phyloP scores from a whole-genome alignment of 2,888 invertebrate species.

The Melanostoma scalare region DNA sequence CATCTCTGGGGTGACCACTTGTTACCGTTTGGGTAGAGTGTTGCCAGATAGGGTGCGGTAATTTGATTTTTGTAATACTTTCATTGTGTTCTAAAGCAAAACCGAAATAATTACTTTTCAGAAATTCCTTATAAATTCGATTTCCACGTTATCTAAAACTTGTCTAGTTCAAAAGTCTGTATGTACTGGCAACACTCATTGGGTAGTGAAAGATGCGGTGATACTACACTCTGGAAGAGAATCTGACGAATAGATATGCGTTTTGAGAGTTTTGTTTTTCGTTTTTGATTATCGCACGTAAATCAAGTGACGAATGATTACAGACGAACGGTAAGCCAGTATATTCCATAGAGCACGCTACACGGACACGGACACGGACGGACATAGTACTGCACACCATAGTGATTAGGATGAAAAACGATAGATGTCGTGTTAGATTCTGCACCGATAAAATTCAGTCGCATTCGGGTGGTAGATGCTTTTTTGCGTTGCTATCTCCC shows the following conservation, averaged over 20 bases:
- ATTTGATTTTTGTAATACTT: too few relatives aligned
- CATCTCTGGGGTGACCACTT: slow-evolving; percentile 46
- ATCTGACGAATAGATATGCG: slow-evolving; percentile 70
- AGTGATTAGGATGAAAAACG: slow-evolving; percentile 73
- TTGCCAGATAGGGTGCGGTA: slow-evolving; percentile 1
- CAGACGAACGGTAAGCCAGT: slow-evolving; percentile 68
- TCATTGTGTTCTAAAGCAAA: too few relatives aligned
- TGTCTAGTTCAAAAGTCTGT: too few relatives aligned
- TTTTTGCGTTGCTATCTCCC: slow-evolving; percentile 42
- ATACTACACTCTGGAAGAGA: slow-evolving; percentile 47
- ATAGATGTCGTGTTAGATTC: slow-evolving; percentile 73
- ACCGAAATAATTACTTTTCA: too few relatives aligned
- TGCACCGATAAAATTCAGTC: slow-evolving; percentile 71
- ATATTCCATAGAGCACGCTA: slow-evolving; percentile 66
- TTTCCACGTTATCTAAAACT: too few relatives aligned
- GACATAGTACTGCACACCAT: slow-evolving; percentile 33
- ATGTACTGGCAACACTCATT: slow-evolving; percentile 7
- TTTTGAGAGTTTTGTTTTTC: slow-evolving; percentile 31
- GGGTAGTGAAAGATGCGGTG: slow-evolving; percentile 35
- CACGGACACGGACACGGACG: slow-evolving; percentile 26
- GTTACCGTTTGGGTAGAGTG: not conserved
- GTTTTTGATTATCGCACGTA: slow-evolving; percentile 71
- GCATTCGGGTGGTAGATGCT: slow-evolving; percentile 52
- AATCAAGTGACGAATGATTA: slow-evolving; percentile 73
- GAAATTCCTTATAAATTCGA: too few relatives aligned